Base-by-base conservation (phyloP, 2,888 invertebrate genomes). In the Frankliniella fusca region DNA sequence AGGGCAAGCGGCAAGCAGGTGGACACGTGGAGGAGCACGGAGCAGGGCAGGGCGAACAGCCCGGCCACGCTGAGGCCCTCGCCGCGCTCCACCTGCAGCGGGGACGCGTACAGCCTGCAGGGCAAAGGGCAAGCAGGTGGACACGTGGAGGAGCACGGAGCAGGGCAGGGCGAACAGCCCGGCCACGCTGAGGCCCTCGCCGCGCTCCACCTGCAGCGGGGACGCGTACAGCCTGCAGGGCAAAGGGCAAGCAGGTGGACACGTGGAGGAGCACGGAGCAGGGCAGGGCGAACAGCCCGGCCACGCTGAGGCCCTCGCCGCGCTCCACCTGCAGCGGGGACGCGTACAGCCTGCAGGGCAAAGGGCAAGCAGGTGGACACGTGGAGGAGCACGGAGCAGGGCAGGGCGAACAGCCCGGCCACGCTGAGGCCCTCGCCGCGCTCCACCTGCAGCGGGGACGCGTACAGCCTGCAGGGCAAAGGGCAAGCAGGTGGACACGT, bases 301-400 rank as follows among this genome's bases (percentile, higher is more conserved):
- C 89, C 28, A 93, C 87, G 81, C 89, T 89, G 8, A 93, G 89
- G 82, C 90, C 89, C 84, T 91, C 91, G 9, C 91, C 91, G 79
- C 88, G 88, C 5, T 88, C 87, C 49, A 90, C 86, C 86, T 91
- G 91, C 81, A 89, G 88, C 49, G 88, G 87, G 10, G 91, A 91
- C 8, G 91, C 90, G 86, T 91, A 91, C 48, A 92, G 86, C 1
- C 91, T 91, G 84, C 28, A 86, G 84, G 18, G 86, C 85, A 20
- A 92, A 86, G 0, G 91, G 92, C 0, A 91, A 90, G 2, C 92
- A 92, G 0, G 93, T 93, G 85, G 92, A 90, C 8, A 93, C 90
- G 84, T 92, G 88, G 9, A 93, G 88, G 81, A 92, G 89, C 11
- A 92, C 87, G 84, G 91, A 91, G 85, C 91, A 91, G 7, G 90